A percentile compares a stretch with the other conserved stretches of the same genome.
phyloP scores from a whole-genome alignment of 2,113 vertebrate genomes.

The Bubalus kerabau region DNA sequence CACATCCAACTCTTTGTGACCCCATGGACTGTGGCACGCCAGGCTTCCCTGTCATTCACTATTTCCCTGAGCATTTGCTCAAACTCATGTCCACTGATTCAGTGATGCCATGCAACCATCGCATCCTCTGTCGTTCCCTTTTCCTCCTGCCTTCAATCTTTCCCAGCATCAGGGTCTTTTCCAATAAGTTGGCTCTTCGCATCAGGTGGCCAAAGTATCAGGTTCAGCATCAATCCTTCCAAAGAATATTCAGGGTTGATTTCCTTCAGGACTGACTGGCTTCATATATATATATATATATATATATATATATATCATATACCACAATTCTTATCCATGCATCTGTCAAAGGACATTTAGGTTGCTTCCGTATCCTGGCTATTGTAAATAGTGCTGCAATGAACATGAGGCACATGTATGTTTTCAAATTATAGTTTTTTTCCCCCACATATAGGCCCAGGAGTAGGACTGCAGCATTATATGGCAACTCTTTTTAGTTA shows the following conservation, averaged over 20 bases:
- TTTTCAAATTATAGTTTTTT: neutral
- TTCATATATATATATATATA: neutral
- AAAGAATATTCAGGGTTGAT: neutral
- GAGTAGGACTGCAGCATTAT: neutral
- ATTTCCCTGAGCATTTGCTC: neutral
- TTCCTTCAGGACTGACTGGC: neutral
- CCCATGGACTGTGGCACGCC: neutral
- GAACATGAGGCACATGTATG: neutral
- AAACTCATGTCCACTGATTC: neutral
- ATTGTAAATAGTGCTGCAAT: neutral
- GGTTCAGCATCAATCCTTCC: neutral
- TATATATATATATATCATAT: neutral
- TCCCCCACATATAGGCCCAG: neutral
- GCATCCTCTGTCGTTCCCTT: rapidly evolving
- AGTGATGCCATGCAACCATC: neutral
- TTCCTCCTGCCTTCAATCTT: neutral
- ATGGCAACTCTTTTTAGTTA: neutral
- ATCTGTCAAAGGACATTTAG: neutral
- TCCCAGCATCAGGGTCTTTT: neutral
- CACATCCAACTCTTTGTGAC: neutral
- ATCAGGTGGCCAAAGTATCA: neutral
- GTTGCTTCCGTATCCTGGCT: neutral
- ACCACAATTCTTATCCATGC: neutral
- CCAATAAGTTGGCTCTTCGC: rapidly evolving
- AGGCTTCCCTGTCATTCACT: neutral